Evolutionary conservation across 2,113 vertebrate genomes (phyloP).

Genomic region (Prinia subflava): DNA sequence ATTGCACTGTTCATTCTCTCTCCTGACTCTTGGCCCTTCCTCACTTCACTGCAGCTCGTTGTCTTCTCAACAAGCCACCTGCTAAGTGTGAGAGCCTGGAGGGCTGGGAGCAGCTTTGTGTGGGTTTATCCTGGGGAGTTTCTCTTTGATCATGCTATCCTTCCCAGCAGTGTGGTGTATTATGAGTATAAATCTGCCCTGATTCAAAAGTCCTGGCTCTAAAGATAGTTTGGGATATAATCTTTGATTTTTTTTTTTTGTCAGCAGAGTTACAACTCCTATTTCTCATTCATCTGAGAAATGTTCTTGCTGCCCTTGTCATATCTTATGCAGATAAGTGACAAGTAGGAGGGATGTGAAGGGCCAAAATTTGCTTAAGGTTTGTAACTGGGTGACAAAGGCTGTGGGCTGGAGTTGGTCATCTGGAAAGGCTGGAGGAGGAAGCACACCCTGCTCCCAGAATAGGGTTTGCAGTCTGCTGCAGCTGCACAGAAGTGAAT

Average conservation of each 20-base stretch:
- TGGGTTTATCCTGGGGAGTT: neutral
- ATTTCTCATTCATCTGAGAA: neutral
- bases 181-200: neutral
- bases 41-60: neutral
- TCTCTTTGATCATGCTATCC: neutral
- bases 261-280: neutral
- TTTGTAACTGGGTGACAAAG: neutral
- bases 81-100: neutral
- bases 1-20: neutral
- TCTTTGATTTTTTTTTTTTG: neutral
- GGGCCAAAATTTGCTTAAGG: neutral
- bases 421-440: neutral
- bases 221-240: neutral
- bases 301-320: neutral
- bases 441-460: neutral
- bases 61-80: neutral
- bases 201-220: neutral
- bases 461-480: neutral
- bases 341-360: neutral
- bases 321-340: neutral
- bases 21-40: neutral
- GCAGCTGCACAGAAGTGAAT: neutral
- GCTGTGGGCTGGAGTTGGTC: neutral
- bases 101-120: neutral
- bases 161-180: neutral